phyloP scores from a whole-genome alignment of 2,888 invertebrate species.

The Eilema caniola region DNA sequence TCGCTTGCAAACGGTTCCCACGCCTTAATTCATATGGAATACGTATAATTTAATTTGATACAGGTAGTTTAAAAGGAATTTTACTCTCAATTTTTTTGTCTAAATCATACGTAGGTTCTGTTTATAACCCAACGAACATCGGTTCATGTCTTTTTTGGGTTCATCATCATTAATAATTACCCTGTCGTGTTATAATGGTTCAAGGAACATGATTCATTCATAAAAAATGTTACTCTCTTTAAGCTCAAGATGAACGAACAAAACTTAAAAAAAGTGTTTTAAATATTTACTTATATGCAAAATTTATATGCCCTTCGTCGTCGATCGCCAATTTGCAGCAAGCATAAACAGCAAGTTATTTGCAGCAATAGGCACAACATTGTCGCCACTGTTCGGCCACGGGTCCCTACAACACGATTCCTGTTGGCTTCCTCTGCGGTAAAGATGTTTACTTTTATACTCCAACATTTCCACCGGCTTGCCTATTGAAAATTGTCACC shows the following conservation, averaged over 20 bases:
- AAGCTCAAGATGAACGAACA: no score
- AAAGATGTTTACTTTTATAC: no score
- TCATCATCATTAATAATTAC: conserved; percentile 39
- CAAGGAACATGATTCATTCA: conserved; percentile 21
- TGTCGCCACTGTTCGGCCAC: no score
- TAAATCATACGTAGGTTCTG: conserved; percentile 35
- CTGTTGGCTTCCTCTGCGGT: no score
- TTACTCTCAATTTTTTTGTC: conserved; percentile 59
- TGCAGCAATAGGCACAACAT: no score
- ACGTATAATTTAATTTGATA: conserved; percentile 77
- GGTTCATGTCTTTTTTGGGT: conserved; percentile 21
- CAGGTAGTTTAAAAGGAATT: conserved; percentile 67
- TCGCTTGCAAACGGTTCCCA: conserved; percentile 65
- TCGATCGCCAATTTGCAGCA: no score
- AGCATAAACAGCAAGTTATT: no score
- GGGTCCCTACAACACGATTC: no score
- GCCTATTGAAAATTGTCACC: no score
- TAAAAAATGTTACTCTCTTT: neutral
- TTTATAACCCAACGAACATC: conserved; percentile 27
- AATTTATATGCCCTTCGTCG: no score
- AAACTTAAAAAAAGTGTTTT: neutral
- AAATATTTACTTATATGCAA: neutral
- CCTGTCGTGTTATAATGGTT: conserved; percentile 16
- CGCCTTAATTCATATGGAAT: conserved; percentile 72
- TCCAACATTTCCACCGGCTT: no score